Conservation (phyloP, 2,113 vertebrate species). For the Hylia prasina region DNA sequence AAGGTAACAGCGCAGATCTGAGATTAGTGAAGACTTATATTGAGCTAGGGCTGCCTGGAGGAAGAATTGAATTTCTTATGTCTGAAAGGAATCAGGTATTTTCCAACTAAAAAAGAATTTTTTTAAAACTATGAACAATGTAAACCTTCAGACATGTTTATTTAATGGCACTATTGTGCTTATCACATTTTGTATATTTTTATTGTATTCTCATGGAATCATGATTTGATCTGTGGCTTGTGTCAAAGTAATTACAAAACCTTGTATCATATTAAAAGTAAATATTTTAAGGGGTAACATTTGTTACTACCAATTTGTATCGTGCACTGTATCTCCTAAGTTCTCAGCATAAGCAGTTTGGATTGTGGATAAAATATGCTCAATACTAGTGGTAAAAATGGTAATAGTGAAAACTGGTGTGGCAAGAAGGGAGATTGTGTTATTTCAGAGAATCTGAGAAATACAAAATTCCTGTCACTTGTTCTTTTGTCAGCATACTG, state of each 20-base stretch:
- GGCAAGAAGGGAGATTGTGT: background rate
- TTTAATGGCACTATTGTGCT: background rate
- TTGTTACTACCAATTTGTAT: background rate
- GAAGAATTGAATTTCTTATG: slow-evolving; percentile 96
- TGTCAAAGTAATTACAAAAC: background rate
- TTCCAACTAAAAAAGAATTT: background rate
- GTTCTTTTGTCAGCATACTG: background rate
- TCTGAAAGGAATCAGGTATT: slow-evolving; percentile 97
- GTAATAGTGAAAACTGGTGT: background rate
- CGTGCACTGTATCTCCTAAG: background rate
- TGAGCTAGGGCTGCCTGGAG: slow-evolving; percentile 93
- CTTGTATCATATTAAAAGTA: background rate
- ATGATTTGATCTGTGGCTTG: background rate
- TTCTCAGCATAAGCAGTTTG: background rate
- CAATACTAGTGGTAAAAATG: background rate
- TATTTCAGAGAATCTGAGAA: background rate
- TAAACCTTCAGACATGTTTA: background rate
- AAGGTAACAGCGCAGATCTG: slow-evolving; percentile 96
- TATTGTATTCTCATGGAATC: background rate
- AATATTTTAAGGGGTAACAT: background rate
- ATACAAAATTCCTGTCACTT: background rate
- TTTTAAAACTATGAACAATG: background rate
- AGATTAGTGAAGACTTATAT: slow-evolving; percentile 97
- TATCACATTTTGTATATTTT: background rate
- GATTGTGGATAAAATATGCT: background rate